A percentile compares a stretch with the other conserved stretches of the same genome.
Conservation (phyloP, 2,888 invertebrate species). For the Linyphia triangularis region DNA sequence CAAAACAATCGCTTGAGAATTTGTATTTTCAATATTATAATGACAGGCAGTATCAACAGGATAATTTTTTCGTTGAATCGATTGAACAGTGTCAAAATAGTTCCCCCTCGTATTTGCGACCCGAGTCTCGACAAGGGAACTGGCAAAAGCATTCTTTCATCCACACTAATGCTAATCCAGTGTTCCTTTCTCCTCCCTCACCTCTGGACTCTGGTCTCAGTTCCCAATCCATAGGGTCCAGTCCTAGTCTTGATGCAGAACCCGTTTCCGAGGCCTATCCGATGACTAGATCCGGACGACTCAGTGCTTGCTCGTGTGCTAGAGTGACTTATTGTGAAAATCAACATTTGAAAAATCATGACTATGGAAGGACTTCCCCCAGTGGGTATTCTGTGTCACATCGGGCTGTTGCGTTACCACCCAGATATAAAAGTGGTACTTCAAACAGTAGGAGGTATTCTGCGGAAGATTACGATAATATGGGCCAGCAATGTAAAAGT, state of each 20-base stretch:
- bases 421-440: not conserved
- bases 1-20: not conserved
- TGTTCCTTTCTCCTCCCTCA: conserved; percentile 59
- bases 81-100: conserved; percentile 1
- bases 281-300: not conserved
- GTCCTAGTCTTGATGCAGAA: conserved; percentile 72
- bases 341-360: conserved; percentile 1
- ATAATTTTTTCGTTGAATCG: conserved; percentile 12
- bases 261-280: not conserved
- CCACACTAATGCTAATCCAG: not conserved
- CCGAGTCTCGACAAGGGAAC: conserved; percentile 27
- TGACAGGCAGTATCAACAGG: not conserved
- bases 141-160: conserved; percentile 33
- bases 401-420: not conserved
- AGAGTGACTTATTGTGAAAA: not conserved
- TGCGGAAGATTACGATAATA: conserved; percentile 5
- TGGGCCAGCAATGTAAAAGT: not conserved
- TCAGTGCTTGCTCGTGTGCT: conserved; percentile 26
- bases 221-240: conserved; percentile 74
- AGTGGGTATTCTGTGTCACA: conserved; percentile 1
- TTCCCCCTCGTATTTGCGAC: not conserved
- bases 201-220: conserved; percentile 74
- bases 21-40: not conserved
- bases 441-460: not conserved
- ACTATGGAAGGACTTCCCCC: conserved; percentile 60